phyloP scores from a whole-genome alignment of 2,888 invertebrate genomes.

The Cheilosia pagana region DNA sequence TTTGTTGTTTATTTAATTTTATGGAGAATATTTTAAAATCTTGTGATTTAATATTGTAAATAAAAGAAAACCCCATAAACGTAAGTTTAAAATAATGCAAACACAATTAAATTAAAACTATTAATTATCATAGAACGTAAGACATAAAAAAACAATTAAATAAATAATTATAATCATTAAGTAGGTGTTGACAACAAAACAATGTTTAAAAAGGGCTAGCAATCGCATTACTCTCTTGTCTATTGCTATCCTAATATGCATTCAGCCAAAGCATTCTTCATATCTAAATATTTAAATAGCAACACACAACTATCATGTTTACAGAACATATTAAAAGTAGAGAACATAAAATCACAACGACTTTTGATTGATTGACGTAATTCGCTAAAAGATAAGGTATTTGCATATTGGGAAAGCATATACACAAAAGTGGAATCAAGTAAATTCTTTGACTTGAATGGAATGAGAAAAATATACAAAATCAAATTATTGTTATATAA shows the following conservation, averaged over 20 bases:
- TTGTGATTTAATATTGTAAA: constrained; percentile 52
- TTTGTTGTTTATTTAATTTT: too few relatives aligned
- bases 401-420: constrained; percentile 36
- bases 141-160: constrained; percentile 13
- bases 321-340: constrained; percentile 13
- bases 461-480: background rate
- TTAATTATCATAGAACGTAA: constrained; percentile 31
- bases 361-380: constrained; percentile 37
- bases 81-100: background rate
- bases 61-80: constrained; percentile 18
- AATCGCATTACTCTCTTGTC: constrained; percentile 3
- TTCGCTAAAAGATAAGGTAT: background rate
- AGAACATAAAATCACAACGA: constrained; percentile 49
- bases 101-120: constrained; percentile 8
- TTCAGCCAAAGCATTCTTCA: constrained; percentile 34
- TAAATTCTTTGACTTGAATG: constrained; percentile 13
- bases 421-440: background rate
- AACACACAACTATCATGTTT: constrained; percentile 7
- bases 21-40: background rate
- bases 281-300: constrained; percentile 26
- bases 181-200: constrained; percentile 29
- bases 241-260: constrained; percentile 51
- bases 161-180: constrained; percentile 19
- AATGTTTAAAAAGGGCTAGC: constrained; percentile 3
- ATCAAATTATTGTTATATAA: constrained; percentile 43